Percentiles rank a stretch among this genome's conserved stretches.
phyloP scores from a whole-genome alignment of 2,113 vertebrate genomes.

The Alectura lathami region DNA sequence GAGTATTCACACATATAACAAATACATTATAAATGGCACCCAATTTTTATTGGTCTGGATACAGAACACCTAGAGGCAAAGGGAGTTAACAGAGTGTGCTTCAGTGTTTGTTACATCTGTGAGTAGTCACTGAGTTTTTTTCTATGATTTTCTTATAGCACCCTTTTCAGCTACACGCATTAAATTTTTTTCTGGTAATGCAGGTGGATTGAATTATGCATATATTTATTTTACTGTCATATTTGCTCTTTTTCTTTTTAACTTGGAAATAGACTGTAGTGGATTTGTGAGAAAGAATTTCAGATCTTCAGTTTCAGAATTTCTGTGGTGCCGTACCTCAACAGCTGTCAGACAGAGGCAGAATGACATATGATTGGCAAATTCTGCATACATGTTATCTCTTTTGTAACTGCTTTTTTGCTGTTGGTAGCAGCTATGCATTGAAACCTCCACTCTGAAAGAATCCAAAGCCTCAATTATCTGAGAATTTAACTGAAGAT shows the following conservation, averaged over 20 bases:
- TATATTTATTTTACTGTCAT: not conserved
- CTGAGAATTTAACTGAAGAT: not conserved
- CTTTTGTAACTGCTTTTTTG: not conserved
- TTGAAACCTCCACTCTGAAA: not conserved
- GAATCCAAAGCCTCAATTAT: not conserved
- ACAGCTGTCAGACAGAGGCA: not conserved
- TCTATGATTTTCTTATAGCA: not conserved
- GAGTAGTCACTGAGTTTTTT: not conserved
- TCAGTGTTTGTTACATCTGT: not conserved
- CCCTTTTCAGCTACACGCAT: not conserved
- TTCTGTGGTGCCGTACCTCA: not conserved
- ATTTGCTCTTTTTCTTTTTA: not conserved
- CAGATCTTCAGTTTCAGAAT: not conserved
- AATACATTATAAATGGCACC: not conserved
- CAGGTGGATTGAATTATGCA: not conserved
- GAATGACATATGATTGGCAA: not conserved
- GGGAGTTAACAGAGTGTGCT: not conserved
- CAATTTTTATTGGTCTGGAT: not conserved
- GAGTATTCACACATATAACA: not conserved
- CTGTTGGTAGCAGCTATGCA: not conserved
- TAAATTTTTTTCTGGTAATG: not conserved
- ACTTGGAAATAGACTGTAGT: not conserved
- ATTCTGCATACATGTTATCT: accelerated
- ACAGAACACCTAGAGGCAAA: not conserved
- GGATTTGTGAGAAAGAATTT: not conserved